Evolutionary conservation across 1,140 invertebrate genomes (phyloP), one percentile per base, ranked within the genome.

Genomic region (Potamilus streckersoni): DNA sequence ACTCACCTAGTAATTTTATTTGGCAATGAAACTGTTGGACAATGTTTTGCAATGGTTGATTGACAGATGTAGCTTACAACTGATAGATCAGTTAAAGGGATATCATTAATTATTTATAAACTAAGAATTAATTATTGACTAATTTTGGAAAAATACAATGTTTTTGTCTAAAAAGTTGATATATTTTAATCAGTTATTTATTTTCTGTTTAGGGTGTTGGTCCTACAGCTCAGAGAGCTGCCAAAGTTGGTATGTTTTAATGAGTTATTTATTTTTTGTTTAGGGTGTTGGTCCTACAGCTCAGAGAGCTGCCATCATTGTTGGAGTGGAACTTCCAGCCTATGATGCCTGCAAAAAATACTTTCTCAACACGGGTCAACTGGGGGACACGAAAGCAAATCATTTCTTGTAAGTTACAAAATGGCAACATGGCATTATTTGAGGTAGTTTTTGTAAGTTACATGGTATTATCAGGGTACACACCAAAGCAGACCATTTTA

Each of bases 291-390:
- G 94, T 61, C 95, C 96, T 56, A 98, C 96, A 73, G 94, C 95
- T 27, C 96, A 97, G 90, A 92, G 96, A 86, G 96, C 96, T 67
- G 96, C 95, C 17, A 92, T 97, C 62, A 96, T 97, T 84, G 96
- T 95, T 55, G 96, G 95, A 58, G 96, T 98, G 20, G 96, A 98
- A 91, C 91, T 98, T 79, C 96, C 96, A 73, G 95, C 95, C 61
- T 98, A 98, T 91, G 96, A 98, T 91, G 94, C 94, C 82, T 94
- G 93, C 88, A 98, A 98, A 91, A 93, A 93, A 83, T 92, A 94
- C 82, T 91, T 98, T 70, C 92, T 94, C 27, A 82, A 89, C n/a
- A 82, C 84, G 84, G 91, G 90, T 23, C 76, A 92, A 38, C 91
- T 97, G 82, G 95, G 94, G 12, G 95, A 98, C 91, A 93, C 93